Percentiles rank a stretch among this genome's conserved stretches.
Evolutionary conservation across 1,140 invertebrate genomes (phyloP).

Genomic region (Zaprionus nigranus): DNA sequence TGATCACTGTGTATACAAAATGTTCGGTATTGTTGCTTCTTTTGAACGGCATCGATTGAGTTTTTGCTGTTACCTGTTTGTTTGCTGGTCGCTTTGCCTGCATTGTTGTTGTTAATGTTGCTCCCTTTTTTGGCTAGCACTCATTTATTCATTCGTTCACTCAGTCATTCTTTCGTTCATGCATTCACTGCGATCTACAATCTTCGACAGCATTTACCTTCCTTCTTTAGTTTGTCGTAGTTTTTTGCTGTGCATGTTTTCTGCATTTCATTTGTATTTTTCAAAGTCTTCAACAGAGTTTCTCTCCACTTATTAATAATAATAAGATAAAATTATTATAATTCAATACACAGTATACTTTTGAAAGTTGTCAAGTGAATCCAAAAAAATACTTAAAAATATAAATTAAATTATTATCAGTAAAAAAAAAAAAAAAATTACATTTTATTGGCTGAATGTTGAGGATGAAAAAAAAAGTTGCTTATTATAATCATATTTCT

Average conservation of each 20-base stretch:
- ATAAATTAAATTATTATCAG: not conserved
- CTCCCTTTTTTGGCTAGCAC: slow-evolving; percentile 37
- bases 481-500: not conserved
- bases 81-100: slow-evolving; percentile 55
- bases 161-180: not conserved
- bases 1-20: slow-evolving; percentile 23
- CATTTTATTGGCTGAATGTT: not conserved
- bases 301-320: not conserved
- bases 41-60: slow-evolving; percentile 66
- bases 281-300: not conserved
- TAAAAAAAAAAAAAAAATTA: not conserved
- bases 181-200: not conserved
- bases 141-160: slow-evolving; percentile 12
- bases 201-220: not conserved
- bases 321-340: not conserved
- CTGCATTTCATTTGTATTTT: not conserved
- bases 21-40: slow-evolving; percentile 61
- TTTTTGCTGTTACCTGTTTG: slow-evolving; percentile 59
- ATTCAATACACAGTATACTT: not conserved
- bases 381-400: not conserved
- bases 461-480: not conserved
- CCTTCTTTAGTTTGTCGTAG: not conserved
- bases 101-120: slow-evolving; percentile 40
- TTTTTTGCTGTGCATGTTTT: not conserved
- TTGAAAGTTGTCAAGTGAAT: not conserved